Evolutionary conservation across 2,113 vertebrate genomes (phyloP), one percentile per base, ranked within the genome.

Genomic region (Pseudopodoces humilis): DNA sequence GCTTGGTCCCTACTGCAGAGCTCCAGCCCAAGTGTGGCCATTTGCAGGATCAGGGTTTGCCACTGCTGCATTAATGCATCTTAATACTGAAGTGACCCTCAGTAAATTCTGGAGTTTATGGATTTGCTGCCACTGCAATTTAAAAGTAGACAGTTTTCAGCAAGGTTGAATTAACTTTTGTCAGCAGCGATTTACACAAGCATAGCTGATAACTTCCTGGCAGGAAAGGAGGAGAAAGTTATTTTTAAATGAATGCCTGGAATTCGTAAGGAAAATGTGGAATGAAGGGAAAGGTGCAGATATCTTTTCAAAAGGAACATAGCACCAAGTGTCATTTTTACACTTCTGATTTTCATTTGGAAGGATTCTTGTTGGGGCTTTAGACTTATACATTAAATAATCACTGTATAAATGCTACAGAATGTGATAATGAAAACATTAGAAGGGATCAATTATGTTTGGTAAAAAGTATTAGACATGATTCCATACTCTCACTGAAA

Each of bases 121-220:
- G 92, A 95, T 92, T 95, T 94, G 85, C 93, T 95, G 95, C 91
- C 91, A 84, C 74, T 70, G 94, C 91, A 83, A 81, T 95, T 85
- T 84, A 55, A 24, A 81, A 80, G 91, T 7, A 87, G 94, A 92
- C 50, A 65, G 70, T 83, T 89, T 82, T 86, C 85, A 91, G 95
- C 82, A 95, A 95, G 90, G 93, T 67, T 93, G 94, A 96, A 95
- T 90, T 94, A 96, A 94, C 88, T 92, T 15, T 67, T 93, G 95
- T 94, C 95, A 95, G 94, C 93, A 83, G 62, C 91, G 84, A 95
- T 97, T 94, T 91, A 65, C 75, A 88, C 59, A 59, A 69, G 82
- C 68, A 88, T 25, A 88, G 90, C 78, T 91, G 93, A 83, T 65
- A 94, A 93, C 71, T 92, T 95, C 86, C 92, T 83, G 68, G 59